Percentiles rank a stretch among this genome's conserved stretches.
These are phyloP conservation scores for Psettodes erumei DNA, from an alignment of 2,113 vertebrate species.

Conservation along the genomic window DNA sequence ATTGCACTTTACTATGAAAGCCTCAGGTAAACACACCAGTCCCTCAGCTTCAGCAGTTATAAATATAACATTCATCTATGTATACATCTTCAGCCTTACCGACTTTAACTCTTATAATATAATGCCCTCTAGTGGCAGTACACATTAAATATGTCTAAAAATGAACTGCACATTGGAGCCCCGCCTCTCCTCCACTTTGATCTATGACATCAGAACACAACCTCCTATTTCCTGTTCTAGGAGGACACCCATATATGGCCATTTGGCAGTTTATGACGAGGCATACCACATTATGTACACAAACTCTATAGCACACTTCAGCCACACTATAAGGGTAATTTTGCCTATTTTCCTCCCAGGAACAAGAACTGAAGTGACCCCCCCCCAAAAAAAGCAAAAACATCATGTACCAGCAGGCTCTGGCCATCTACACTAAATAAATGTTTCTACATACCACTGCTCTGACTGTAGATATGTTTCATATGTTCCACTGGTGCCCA, in stretches of 20 bases:
- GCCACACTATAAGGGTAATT: slow-evolving; percentile 17
- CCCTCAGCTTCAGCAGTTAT: slow-evolving; percentile 28
- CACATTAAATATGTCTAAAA: slow-evolving; percentile 33
- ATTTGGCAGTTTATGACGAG: slow-evolving; percentile 38
- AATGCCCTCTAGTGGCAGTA: slow-evolving; percentile 72
- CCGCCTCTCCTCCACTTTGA: slow-evolving; percentile 28
- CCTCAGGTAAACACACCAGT: slow-evolving; percentile 10
- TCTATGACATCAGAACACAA: slow-evolving; percentile 43
- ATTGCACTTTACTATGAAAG: slow-evolving; percentile 40
- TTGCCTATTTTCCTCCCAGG: not conserved
- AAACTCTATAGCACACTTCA: slow-evolving; percentile 6
- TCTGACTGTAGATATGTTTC: slow-evolving; percentile 61
- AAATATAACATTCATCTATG: slow-evolving; percentile 46
- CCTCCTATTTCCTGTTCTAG: slow-evolving; percentile 41
- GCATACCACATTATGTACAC: slow-evolving; percentile 26
- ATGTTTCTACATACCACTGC: slow-evolving; percentile 35
- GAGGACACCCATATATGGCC: slow-evolving; percentile 61
- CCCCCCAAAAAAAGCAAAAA: not conserved
- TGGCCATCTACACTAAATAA: slow-evolving; percentile 63
- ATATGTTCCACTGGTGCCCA: slow-evolving; percentile 51
- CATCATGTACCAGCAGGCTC: slow-evolving; percentile 29
- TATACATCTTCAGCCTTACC: not conserved
- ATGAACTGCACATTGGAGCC: slow-evolving; percentile 44
- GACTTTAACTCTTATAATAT: slow-evolving; percentile 43
- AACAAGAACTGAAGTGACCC: slow-evolving; percentile 11